Evolutionary conservation across 1,140 invertebrate species (phyloP), one percentile per base, ranked within the genome.

Genomic region (Meteorus sp.): DNA sequence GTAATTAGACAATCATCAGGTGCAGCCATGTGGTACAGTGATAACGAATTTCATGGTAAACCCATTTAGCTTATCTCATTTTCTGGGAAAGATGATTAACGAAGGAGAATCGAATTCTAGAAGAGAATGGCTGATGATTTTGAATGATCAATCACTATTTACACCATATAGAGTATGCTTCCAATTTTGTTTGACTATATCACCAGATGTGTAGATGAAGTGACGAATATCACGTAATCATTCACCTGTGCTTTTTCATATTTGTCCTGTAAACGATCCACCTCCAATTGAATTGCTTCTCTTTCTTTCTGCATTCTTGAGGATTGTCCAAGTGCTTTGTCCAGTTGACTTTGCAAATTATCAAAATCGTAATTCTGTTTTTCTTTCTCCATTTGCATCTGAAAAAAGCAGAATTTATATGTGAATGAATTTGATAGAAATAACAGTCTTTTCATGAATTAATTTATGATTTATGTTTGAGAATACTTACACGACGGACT

Each of bases 351-450:
- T 75, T 95, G 92, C 57, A 93, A 79, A 67, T 92, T 93, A 61
- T 94, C 92, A 71, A 91, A 92, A 74, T 95, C 92, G 74, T 93
- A 95, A 50, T 85, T 87, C 57, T 90, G 85, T 74, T 95, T 94
- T 79, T 95, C 93, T 61, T 91, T 91, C 72, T 95, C 93, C 69
- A 93, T 86, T 85, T 94, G 91, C 69, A 94, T 83, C 90, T 91
- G 73, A 20, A 68, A 72, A 52, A 33, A 19, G 13, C 20, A 53
- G 19, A 15, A 50, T 54, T 43, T 43, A 6, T 56, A 50, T 37
- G 9, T 39, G 52, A 60, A 37, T 23, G 56, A 27, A 27, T 11
- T 27, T 9, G 39, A 50, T 50, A 17, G 43, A 44, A 35, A 13
- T 11, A n/a, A 15, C 9, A 22, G 43, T 43, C 3, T 39, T 5